Evolutionary conservation across 2,888 invertebrate species (phyloP).

Genomic region (Tortricodes alternella): DNA sequence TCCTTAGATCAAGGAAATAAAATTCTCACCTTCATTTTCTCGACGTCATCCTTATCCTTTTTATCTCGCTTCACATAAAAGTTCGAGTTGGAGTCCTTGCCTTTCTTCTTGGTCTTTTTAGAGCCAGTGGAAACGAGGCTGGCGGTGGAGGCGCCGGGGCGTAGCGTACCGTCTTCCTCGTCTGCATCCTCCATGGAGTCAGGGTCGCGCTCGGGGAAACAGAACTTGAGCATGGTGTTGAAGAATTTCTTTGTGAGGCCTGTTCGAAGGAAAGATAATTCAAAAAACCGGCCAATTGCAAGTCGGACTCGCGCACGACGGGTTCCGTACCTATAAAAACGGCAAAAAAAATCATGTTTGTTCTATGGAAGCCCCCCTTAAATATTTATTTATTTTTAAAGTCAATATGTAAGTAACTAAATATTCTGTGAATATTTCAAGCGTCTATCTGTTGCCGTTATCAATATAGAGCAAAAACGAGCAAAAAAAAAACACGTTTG

Average conservation of each 20-base stretch:
- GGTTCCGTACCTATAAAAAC: no score
- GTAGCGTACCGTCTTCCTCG: constrained; percentile 65
- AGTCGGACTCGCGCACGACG: no score
- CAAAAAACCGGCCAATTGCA: no score
- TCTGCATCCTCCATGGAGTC: constrained; percentile 90
- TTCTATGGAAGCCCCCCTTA: no score
- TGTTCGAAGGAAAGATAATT: constrained; percentile 47
- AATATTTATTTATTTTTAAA: no score
- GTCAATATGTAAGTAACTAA: no score
- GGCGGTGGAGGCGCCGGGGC: constrained; percentile 56
- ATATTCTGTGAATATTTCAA: no score
- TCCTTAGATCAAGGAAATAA: not conserved
- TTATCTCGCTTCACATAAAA: constrained; percentile 94
- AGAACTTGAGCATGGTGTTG: constrained; percentile 98
- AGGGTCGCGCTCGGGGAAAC: constrained; percentile 96
- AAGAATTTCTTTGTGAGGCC: constrained; percentile 97
- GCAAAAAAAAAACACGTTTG: no score
- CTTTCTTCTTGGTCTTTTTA: constrained; percentile 80
- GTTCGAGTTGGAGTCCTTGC: constrained; percentile 90
- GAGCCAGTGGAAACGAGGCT: constrained; percentile 74
- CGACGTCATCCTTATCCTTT: constrained; percentile 95
- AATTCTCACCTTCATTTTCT: constrained; percentile 97
- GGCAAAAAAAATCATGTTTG: no score
- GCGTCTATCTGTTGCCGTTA: no score
- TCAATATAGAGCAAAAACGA: no score